Evolutionary conservation across 1,140 invertebrate species (phyloP).

Genomic region (Drosophila varians): DNA sequence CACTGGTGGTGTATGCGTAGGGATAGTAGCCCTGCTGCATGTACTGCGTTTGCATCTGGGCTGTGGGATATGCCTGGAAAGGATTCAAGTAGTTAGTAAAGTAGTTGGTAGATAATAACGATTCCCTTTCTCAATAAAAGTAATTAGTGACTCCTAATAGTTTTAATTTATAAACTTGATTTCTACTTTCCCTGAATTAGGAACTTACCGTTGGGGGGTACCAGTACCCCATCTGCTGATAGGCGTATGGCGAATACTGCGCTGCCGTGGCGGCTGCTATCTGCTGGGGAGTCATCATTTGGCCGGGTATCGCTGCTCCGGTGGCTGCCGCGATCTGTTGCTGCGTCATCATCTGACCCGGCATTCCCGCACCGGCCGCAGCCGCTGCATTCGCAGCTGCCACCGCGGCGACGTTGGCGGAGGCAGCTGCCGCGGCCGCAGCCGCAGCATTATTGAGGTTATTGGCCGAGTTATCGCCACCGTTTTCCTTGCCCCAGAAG

Average conservation of each 20-base stretch:
- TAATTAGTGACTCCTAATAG: neutral
- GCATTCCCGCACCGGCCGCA: slow-evolving; percentile 68
- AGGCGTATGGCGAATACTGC: slow-evolving; percentile 87
- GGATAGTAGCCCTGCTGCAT: slow-evolving; percentile 87
- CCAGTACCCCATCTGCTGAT: slow-evolving; percentile 92
- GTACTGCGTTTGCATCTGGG: slow-evolving; percentile 88
- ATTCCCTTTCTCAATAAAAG: too few relatives aligned
- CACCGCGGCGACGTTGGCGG: slow-evolving; percentile 72
- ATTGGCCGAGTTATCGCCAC: slow-evolving; percentile 77
- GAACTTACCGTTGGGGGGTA: slow-evolving; percentile 86
- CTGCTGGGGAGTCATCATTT: slow-evolving; percentile 77
- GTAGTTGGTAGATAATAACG: too few relatives aligned
- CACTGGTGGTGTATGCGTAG: slow-evolving; percentile 83
- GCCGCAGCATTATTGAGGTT: slow-evolving; percentile 65
- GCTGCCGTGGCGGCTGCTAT: slow-evolving; percentile 83
- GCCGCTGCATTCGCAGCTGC: slow-evolving; percentile 72
- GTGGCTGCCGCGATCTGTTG: slow-evolving; percentile 74
- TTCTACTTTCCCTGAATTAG: too few relatives aligned
- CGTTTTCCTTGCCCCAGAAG: slow-evolving; percentile 98
- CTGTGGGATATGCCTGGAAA: slow-evolving; percentile 81
- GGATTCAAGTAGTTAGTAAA: slow-evolving; percentile 31
- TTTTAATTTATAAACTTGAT: too few relatives aligned
- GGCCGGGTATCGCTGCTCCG: slow-evolving; percentile 73
- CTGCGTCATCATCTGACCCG: slow-evolving; percentile 74
- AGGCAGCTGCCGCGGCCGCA: slow-evolving; percentile 66